Evolutionary conservation across 2,797 vertebrate species (phyloP).

Genomic region (Pempheris klunzingeri): DNA sequence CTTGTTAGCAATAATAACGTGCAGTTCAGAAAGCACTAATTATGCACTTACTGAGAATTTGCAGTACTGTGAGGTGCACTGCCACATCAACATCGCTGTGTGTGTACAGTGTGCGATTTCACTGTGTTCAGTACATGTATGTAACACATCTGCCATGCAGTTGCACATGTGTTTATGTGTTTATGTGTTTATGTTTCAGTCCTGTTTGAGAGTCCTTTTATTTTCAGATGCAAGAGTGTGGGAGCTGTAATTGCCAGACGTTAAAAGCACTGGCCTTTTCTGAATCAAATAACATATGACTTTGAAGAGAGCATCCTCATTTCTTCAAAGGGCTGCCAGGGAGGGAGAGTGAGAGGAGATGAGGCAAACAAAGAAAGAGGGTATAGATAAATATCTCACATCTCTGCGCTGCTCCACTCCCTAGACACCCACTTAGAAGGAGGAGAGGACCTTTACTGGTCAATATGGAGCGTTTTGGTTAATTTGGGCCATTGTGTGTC

Average conservation of each 20-base stretch:
- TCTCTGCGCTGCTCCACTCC: constrained; percentile 15
- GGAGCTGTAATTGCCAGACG: constrained; percentile 52
- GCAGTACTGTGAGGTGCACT: neutral
- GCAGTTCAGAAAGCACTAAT: constrained; percentile 20
- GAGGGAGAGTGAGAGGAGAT: constrained; percentile 11
- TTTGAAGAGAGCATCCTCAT: constrained; percentile 64
- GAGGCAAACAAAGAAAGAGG: constrained; percentile 37
- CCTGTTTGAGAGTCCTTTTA: constrained; percentile 37
- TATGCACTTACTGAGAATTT: constrained; percentile 12
- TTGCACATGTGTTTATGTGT: neutral
- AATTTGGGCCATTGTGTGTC: constrained; percentile 42
- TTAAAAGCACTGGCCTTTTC: constrained; percentile 66
- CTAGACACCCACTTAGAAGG: constrained; percentile 46
- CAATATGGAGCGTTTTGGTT: constrained; percentile 44
- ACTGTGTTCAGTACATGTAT: neutral
- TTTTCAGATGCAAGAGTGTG: constrained; percentile 44
- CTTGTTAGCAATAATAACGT: neutral
- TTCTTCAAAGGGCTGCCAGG: constrained; percentile 59
- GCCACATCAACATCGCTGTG: neutral
- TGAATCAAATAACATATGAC: constrained; percentile 59
- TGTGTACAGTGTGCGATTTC: neutral
- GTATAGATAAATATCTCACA: constrained; percentile 46
- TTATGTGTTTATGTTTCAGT: no score
- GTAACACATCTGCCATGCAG: neutral
- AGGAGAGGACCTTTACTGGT: constrained; percentile 38